Evolutionary conservation across 2,797 vertebrate species (phyloP).

Genomic region (Sylvia borin): DNA sequence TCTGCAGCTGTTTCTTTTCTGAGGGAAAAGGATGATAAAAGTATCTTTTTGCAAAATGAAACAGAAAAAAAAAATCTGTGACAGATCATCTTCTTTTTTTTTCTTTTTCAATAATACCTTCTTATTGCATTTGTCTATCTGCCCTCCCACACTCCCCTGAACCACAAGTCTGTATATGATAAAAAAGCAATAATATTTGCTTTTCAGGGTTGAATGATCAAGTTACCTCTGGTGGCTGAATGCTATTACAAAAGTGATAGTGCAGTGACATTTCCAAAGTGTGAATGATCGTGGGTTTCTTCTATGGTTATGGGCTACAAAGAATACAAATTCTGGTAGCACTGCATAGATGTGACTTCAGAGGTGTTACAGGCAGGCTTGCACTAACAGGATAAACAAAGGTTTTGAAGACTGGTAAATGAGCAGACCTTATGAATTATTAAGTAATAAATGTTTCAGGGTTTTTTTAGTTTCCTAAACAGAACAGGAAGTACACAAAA

Average conservation of each 20-base stretch:
- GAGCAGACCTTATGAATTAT: constrained; percentile 14
- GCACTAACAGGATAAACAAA: not conserved
- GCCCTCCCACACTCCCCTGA: constrained; percentile 14
- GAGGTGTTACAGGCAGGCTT: not conserved
- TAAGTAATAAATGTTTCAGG: not conserved
- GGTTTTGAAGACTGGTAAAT: not conserved
- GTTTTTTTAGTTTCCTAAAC: not conserved
- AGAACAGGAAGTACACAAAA: not conserved
- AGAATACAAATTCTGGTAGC: constrained; percentile 6
- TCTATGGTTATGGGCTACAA: not conserved
- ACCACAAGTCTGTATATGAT: constrained; percentile 16
- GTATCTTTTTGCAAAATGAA: not conserved
- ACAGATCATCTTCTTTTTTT: not conserved
- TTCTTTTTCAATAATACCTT: not conserved
- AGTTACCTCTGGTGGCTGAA: constrained; percentile 49
- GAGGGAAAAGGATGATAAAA: not conserved
- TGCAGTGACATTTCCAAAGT: constrained; percentile 50
- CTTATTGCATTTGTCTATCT: constrained; percentile 18
- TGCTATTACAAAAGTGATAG: constrained; percentile 42
- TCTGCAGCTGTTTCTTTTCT: constrained; percentile 61
- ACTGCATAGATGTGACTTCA: not conserved
- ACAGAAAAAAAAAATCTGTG: constrained; percentile 27
- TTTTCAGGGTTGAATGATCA: constrained; percentile 60
- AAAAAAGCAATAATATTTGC: constrained; percentile 61
- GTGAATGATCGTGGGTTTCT: constrained; percentile 20